These are phyloP conservation scores for Alentia gelatinosa DNA, from an alignment of 2,888 invertebrate genomes.

Conservation along the genomic window DNA sequence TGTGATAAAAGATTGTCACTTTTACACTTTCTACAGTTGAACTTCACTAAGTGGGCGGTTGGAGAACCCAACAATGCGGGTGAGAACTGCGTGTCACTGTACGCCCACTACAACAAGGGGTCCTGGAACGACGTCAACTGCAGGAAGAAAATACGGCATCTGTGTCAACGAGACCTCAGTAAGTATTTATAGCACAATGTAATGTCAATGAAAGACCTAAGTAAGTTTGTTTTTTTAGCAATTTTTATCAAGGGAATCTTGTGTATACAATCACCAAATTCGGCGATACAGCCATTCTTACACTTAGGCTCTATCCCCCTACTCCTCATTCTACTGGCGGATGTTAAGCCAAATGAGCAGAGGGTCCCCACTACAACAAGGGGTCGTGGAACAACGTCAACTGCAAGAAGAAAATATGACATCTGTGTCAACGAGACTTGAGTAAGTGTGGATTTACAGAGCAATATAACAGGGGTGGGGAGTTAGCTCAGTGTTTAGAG, in stretches of 20 bases:
- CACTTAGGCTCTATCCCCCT: too few species aligned
- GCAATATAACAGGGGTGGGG: too few species aligned
- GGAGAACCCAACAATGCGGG: not conserved
- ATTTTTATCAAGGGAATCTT: too few species aligned
- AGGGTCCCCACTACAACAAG: not conserved
- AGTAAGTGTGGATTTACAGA: not conserved
- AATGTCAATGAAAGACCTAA: too few species aligned
- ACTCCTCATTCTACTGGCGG: too few species aligned
- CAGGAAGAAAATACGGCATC: not conserved
- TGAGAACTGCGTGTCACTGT: not conserved
- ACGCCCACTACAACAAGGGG: not conserved
- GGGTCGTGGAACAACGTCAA: not conserved
- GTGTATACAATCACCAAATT: too few species aligned
- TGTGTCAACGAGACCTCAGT: not conserved
- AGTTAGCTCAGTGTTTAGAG: too few species aligned
- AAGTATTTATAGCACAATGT: not conserved
- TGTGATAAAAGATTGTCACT: not conserved
- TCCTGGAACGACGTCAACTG: not conserved
- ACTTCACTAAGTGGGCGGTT: not conserved
- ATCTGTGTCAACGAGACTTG: not conserved
- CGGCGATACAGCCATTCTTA: too few species aligned
- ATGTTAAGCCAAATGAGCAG: too few species aligned
- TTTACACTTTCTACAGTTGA: not conserved
- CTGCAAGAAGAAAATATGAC: not conserved
- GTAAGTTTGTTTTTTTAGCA: too few species aligned